Evolutionary conservation across 92 coral and sea anemone genomes (phyloP).

Genomic region (Palythoa grandiflora): DNA sequence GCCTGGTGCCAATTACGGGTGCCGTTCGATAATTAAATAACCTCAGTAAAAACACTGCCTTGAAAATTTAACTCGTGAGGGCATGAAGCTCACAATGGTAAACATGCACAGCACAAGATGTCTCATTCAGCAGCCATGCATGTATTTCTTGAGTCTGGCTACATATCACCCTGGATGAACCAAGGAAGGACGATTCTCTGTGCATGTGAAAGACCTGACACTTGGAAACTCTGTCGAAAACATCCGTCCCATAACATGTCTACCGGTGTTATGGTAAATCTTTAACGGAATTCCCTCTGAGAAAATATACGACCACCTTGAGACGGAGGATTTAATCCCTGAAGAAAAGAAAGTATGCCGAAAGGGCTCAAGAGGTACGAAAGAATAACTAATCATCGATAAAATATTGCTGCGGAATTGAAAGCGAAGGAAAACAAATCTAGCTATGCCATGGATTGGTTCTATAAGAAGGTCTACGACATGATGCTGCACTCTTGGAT

Average conservation of each 20-base stretch:
- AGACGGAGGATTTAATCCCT: conserved; percentile 36
- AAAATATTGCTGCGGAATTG: conserved; percentile 50
- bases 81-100: too few relatives aligned
- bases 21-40: too few relatives aligned
- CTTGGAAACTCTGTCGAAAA: conserved; percentile 45
- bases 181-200: conserved; percentile 52
- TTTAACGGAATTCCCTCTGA: conserved; percentile 38
- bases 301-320: conserved; percentile 55
- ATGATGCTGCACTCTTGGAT: conserved; percentile 64
- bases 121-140: too few relatives aligned
- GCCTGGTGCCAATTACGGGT: too few relatives aligned
- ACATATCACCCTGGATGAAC: conserved; percentile 53
- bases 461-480: conserved; percentile 55
- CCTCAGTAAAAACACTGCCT: too few relatives aligned
- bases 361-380: conserved; percentile 50
- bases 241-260: conserved; percentile 59
- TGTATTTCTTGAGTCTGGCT: not conserved
- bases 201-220: conserved; percentile 49
- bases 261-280: conserved; percentile 61
- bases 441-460: conserved; percentile 64
- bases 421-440: conserved; percentile 37
- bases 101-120: too few relatives aligned
- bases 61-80: too few relatives aligned
- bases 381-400: conserved; percentile 57
- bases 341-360: conserved; percentile 54